Evolutionary conservation across 1,140 invertebrate genomes (phyloP).

Genomic region (Aphaenogaster ashmeadi): DNA sequence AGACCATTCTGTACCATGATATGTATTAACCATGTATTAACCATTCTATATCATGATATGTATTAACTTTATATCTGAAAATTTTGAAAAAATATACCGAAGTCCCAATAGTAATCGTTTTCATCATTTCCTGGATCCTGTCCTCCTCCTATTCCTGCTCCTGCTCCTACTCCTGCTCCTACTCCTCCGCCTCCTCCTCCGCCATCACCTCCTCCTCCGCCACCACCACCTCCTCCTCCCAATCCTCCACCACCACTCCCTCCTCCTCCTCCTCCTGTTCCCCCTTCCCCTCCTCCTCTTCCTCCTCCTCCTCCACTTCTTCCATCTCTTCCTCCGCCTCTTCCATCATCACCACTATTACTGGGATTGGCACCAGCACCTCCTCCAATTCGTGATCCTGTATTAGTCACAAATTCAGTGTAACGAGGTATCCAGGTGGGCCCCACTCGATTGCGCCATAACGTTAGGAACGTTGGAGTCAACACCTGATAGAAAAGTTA

Average conservation of each 20-base stretch:
- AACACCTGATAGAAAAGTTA: slow-evolving; percentile 36
- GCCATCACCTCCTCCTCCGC: slow-evolving; percentile 27
- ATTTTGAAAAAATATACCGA: slow-evolving; percentile 52
- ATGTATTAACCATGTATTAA: background rate
- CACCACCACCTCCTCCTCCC: background rate
- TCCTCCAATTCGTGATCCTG: slow-evolving; percentile 7
- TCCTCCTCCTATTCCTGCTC: slow-evolving; percentile 59
- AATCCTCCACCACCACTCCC: background rate
- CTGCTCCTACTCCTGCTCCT: background rate
- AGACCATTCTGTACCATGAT: background rate
- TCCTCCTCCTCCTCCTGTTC: background rate
- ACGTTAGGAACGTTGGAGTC: slow-evolving; percentile 34
- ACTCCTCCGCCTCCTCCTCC: slow-evolving; percentile 21
- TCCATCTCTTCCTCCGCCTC: background rate
- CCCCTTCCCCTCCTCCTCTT: slow-evolving; percentile 28
- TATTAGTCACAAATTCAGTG: slow-evolving; percentile 24
- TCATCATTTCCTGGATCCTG: slow-evolving; percentile 78
- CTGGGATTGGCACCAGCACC: background rate
- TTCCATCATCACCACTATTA: background rate
- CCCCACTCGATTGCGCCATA: slow-evolving; percentile 56
- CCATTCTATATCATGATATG: background rate
- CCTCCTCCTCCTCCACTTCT: background rate
- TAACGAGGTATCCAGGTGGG: slow-evolving; percentile 28
- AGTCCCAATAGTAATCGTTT: slow-evolving; percentile 77
- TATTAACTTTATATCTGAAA: background rate